These are phyloP conservation scores for Gasterosteus aculeatus DNA, from an alignment of 2,113 vertebrate genomes.

Conservation along the genomic window DNA sequence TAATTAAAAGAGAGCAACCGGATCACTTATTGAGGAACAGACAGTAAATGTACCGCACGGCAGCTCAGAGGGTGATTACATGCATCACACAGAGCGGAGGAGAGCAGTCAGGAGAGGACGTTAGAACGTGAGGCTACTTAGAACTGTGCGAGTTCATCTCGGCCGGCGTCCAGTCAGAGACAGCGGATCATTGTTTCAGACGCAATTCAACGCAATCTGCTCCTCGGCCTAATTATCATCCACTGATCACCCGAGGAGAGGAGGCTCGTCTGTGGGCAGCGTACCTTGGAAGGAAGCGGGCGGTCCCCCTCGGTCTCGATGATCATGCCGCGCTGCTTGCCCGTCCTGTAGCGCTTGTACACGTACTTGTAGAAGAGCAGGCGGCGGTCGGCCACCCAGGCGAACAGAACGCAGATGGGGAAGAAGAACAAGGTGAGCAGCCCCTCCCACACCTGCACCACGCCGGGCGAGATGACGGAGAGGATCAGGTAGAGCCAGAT, in stretches of 20 bases:
- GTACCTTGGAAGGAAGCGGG: constrained; percentile 88
- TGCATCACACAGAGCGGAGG: constrained; percentile 10
- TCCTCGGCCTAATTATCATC: background rate
- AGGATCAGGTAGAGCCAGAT: constrained; percentile 99
- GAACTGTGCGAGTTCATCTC: constrained; percentile 3
- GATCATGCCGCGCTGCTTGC: constrained; percentile 97
- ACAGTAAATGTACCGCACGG: constrained; percentile 1
- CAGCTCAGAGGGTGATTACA: constrained; percentile 16
- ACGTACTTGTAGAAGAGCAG: constrained; percentile 99
- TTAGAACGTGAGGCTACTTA: constrained; percentile 29
- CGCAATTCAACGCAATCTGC: constrained; percentile 13
- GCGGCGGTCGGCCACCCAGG: constrained; percentile 96
- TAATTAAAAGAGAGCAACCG: constrained; percentile 12
- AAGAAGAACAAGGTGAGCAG: constrained; percentile 98
- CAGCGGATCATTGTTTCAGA: constrained; percentile 35
- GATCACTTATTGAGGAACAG: constrained; percentile 2
- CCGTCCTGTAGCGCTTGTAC: constrained; percentile 96
- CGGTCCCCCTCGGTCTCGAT: constrained; percentile 96
- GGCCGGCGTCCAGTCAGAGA: constrained; percentile 30
- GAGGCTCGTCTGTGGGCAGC: no score
- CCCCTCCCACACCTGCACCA: constrained; percentile 98
- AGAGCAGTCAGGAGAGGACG: constrained; percentile 36
- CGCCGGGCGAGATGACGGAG: constrained; percentile 92
- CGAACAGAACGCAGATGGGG: constrained; percentile 96
- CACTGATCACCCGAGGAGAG: no score